phyloP scores from a whole-genome alignment of 2,113 vertebrate species.

The Podarcis cretensis region DNA sequence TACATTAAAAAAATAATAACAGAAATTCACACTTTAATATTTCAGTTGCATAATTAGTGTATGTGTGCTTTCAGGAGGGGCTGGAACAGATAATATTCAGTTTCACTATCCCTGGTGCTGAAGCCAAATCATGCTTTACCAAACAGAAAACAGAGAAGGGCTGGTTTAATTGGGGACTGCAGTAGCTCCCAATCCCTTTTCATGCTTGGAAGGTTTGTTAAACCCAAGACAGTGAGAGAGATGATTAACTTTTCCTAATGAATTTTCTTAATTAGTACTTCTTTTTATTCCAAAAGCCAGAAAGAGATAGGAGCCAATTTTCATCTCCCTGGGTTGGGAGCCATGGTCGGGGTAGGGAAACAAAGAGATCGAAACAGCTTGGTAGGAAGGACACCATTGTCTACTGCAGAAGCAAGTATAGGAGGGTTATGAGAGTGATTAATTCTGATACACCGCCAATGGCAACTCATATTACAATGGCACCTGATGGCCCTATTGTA shows the following conservation, averaged over 20 bases:
- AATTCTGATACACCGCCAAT: neutral
- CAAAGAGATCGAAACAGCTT: neutral
- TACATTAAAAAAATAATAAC: neutral
- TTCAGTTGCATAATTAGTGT: neutral
- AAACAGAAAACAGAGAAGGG: neutral
- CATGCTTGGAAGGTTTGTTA: constrained; percentile 18
- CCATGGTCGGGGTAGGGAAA: neutral
- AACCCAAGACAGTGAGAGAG: constrained; percentile 2
- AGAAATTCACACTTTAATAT: neutral
- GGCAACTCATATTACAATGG: neutral
- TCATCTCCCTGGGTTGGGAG: neutral
- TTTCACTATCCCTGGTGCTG: neutral
- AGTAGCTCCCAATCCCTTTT: neutral
- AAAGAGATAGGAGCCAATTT: constrained; percentile 17
- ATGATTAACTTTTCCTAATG: constrained; percentile 45
- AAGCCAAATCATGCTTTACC: neutral
- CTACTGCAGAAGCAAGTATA: neutral
- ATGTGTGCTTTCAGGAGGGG: neutral
- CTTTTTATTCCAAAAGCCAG: constrained; percentile 10
- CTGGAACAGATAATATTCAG: neutral
- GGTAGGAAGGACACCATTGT: neutral
- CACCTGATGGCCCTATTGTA: neutral
- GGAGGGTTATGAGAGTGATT: neutral
- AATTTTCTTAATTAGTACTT: constrained; percentile 30
- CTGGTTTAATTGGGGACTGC: constrained; percentile 5